Evolutionary conservation across 2,113 vertebrate genomes (phyloP).

Genomic region (Rhinoptilus africanus): DNA sequence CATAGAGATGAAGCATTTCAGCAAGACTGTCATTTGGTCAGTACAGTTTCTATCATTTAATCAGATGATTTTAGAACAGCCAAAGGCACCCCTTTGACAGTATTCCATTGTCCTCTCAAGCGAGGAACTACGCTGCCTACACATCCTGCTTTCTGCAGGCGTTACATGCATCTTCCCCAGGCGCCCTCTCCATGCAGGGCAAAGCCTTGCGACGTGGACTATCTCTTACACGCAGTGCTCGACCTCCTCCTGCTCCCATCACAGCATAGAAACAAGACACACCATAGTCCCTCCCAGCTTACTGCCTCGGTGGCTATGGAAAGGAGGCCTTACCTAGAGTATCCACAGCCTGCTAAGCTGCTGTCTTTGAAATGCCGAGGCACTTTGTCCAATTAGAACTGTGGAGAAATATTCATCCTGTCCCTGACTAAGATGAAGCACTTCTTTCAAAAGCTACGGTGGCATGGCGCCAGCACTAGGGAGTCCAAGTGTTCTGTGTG

Average conservation of each 20-base stretch:
- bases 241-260: not conserved
- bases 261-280: not conserved
- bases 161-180: not conserved
- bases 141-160: not conserved
- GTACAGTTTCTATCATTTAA: not conserved
- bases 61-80: not conserved
- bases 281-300: not conserved
- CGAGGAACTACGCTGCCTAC: not conserved
- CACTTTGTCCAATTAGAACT: constrained; percentile 94
- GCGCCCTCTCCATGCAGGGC: not conserved
- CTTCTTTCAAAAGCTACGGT: constrained; percentile 84
- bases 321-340: constrained; percentile 21
- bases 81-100: not conserved
- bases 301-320: not conserved
- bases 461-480: constrained; percentile 80
- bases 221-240: rapidly evolving
- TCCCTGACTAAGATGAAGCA: constrained; percentile 92
- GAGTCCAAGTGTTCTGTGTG: constrained; percentile 78
- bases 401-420: constrained; percentile 87
- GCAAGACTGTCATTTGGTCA: constrained; percentile 41
- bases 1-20: not conserved
- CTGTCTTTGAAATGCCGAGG: constrained; percentile 81
- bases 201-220: not conserved
- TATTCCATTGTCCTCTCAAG: rapidly evolving
- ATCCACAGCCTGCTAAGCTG: constrained; percentile 73